Conservation (phyloP, 2,888 invertebrate genomes). For the Subacronicta megacephala region DNA sequence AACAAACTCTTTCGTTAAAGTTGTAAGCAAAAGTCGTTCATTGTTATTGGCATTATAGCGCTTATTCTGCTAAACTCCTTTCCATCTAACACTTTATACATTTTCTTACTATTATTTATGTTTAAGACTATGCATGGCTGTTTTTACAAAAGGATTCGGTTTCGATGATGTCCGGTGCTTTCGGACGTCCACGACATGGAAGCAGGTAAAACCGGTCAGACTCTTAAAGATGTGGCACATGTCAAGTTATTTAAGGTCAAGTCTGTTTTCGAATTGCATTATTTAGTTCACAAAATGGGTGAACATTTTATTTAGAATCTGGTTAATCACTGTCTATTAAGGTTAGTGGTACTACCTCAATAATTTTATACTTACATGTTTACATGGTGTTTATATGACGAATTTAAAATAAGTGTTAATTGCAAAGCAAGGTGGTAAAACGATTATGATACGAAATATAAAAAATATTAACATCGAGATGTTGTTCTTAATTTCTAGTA, state of each 20-base stretch:
- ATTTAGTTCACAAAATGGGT: conserved; percentile 50
- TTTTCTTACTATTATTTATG: background rate
- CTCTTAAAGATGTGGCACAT: conserved; percentile 33
- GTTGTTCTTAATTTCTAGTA: conserved; percentile 48
- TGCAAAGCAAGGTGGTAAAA: conserved; percentile 37
- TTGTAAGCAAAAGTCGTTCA: too few species aligned
- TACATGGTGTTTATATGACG: conserved; percentile 32
- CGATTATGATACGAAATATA: conserved; percentile 48
- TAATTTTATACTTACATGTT: conserved; percentile 28
- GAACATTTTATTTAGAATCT: conserved; percentile 60
- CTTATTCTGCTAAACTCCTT: background rate
- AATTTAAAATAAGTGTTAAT: conserved; percentile 35
- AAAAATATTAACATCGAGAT: conserved; percentile 57
- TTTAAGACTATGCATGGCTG: background rate
- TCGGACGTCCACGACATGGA: background rate
- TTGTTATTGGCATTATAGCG: too few species aligned
- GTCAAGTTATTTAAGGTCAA: conserved; percentile 37
- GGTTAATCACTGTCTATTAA: conserved; percentile 53
- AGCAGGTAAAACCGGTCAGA: background rate
- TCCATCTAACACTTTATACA: background rate
- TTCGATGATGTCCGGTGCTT: background rate
- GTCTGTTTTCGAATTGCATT: conserved; percentile 34
- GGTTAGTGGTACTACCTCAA: conserved; percentile 31
- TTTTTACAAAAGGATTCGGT: too few species aligned
- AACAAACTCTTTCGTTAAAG: too few species aligned